These are phyloP conservation scores for Paracentrotus lividus DNA, from an alignment of 53 echinoderm and acorn worm species.

Conservation along the genomic window DNA sequence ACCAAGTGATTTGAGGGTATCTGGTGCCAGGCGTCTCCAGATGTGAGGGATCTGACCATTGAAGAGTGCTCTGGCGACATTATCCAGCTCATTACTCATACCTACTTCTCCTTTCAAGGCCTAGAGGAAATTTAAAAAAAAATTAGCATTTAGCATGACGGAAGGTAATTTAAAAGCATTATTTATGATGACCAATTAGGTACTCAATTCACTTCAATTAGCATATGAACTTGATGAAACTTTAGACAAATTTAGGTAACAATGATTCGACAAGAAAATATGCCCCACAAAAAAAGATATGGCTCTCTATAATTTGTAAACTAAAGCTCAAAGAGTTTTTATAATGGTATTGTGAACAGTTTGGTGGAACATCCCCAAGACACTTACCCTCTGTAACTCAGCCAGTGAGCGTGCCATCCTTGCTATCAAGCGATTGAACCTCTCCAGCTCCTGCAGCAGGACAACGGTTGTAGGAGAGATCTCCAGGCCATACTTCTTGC, in stretches of 20 bases:
- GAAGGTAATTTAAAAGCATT: not conserved
- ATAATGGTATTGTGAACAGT: too few species aligned
- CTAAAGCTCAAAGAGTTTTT: too few species aligned
- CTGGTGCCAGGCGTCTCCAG: constrained; percentile 94
- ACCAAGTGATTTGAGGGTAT: constrained; percentile 95
- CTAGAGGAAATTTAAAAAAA: constrained; percentile 49
- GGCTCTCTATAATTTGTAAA: too few species aligned
- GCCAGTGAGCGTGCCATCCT: constrained; percentile 91
- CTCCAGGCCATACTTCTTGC: constrained; percentile 93
- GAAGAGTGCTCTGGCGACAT: constrained; percentile 94
- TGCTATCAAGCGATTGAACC: constrained; percentile 92
- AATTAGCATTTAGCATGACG: not conserved
- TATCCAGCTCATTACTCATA: constrained; percentile 96
- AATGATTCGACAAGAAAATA: too few species aligned
- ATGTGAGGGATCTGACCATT: constrained; percentile 96
- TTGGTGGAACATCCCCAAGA: not conserved
- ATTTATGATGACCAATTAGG: not conserved
- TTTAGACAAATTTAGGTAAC: too few species aligned
- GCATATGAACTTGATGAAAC: too few species aligned
- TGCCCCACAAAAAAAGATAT: too few species aligned
- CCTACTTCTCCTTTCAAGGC: constrained; percentile 99
- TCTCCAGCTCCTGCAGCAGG: constrained; percentile 94
- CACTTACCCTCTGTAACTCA: constrained; percentile 94
- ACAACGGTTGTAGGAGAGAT: constrained; percentile 97
- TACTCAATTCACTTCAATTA: too few species aligned